Evolutionary conservation across 2,113 vertebrate species (phyloP).

Genomic region (Chrysemys picta): DNA sequence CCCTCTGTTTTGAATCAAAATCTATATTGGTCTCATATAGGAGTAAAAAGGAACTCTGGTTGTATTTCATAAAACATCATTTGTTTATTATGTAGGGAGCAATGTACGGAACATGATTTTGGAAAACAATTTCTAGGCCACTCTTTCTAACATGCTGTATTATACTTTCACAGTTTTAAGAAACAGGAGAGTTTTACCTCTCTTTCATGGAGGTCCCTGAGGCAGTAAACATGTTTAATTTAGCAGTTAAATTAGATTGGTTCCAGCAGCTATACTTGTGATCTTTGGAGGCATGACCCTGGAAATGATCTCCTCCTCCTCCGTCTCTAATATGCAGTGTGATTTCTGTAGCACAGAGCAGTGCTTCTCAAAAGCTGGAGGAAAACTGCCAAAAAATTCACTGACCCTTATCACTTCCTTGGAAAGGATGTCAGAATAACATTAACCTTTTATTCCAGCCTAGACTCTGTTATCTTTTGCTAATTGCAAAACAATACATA

Average conservation of each 20-base stretch:
- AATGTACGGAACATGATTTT: not conserved
- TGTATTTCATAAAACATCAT: not conserved
- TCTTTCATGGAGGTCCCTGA: not conserved
- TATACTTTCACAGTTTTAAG: not conserved
- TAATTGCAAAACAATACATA: conserved; percentile 12
- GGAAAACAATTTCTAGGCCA: not conserved
- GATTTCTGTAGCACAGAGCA: conserved; percentile 1
- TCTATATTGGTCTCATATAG: not conserved
- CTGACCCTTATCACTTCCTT: conserved; percentile 12
- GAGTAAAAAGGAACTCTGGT: not conserved
- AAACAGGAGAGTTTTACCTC: not conserved
- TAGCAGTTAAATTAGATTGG: conserved; percentile 41
- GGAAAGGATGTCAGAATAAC: not conserved
- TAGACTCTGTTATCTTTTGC: not conserved
- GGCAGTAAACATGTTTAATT: conserved; percentile 40
- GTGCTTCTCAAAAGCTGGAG: not conserved
- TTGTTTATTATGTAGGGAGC: not conserved
- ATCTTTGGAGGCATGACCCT: conserved; percentile 1
- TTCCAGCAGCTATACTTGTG: conserved; percentile 31
- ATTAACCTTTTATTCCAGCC: conserved; percentile 34
- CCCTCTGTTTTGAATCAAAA: not conserved
- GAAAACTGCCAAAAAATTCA: not conserved
- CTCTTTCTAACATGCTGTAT: not conserved
- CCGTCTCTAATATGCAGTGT: rapidly evolving
- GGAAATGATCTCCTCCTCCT: not conserved